Evolutionary conservation across 2,888 invertebrate species (phyloP), one percentile per base, ranked within the genome.

Genomic region (Phania funesta): DNA sequence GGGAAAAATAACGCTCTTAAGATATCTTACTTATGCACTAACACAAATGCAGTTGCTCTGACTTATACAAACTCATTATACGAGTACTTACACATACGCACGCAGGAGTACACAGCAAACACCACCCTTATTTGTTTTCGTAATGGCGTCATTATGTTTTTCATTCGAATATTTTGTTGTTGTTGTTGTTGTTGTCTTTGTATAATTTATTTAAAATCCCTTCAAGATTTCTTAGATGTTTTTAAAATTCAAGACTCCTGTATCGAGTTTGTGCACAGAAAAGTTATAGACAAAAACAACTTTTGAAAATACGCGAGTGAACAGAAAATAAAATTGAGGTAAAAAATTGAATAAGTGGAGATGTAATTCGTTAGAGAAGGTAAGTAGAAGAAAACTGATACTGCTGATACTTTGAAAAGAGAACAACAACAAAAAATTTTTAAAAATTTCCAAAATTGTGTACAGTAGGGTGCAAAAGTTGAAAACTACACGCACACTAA

Each of bases 61-160:
- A 73, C 22, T 6, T 29, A 46, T 18, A 56, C 56, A 29, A 26
- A 50, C 24, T 22, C 38, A 26, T 20, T 60, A 26, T 26, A 24
- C 6, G 7, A 29, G 29, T 29, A 29, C 41, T 7, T 9, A 44
- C 48, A 76, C 58, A 68, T 50, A 32, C 20, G n/a, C 16, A 44
- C 18, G 7, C 18, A 44, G 1, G 26, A 35, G 20, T 48, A 65
- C 26, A 48, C 46, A 52, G 22, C 44, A 62, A 62, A 44, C 44
- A 67, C 35, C 62, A 67, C 68, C 77, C 77, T 54, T 77, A 77
- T 77, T 62, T 77, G 35, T 70, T 77, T 77, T 48, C 44, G 56
- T 70, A 64, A 77, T 77, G 77, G 77, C 77, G 77, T 77, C 62
- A 48, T 68, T 65, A 65, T 52, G 18, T 46, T n/a, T 54, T 58